Evolutionary conservation across 2,113 vertebrate species (phyloP), one percentile per base, ranked within the genome.

Genomic region (Catharus bicknelli): DNA sequence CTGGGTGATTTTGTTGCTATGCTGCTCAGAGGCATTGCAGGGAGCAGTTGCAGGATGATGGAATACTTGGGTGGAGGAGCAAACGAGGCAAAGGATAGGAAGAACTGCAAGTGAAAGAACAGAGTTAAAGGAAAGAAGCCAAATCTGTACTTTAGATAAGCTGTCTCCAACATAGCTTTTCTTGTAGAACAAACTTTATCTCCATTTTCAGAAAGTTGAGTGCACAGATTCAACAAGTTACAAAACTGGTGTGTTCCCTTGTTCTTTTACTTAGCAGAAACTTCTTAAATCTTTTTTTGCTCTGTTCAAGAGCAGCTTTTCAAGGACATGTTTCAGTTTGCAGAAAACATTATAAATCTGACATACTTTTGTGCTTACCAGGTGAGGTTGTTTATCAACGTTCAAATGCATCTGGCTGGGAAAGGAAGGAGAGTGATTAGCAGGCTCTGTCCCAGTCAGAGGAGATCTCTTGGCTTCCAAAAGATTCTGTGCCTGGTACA

Each of bases 361-460:
- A 55, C 27, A 36, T 36, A 43, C 22, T 80, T 90, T n/a, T 57
- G 6, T 47, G 74, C 29, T 0, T 0, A 0, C 47, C 11, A 11
- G 6, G 12, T 63, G 29, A 67, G 11, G 11, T 32, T 83, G 19
- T 53, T 83, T 66, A 45, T 25, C 0, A 0, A 12, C 26, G 4
- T 27, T 85, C 19, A 61, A 34, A 68, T 1, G 2, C 42, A 76
- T 26, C 14, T 0, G 0, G 8, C 0, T 0, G 26, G 55, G 25
- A 73, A 43, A 10, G 32, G 30, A 76, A 91, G 59, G 16, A 94
- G 15, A 0, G 0, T 10, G 32, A 40, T 69, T 83, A 53, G 47
- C 25, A 64, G 38, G 4, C 25, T 74, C 8, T 55, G 11, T 12
- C 32, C 54, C 14, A 29, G 54, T 61, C 0, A 0, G 16, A 79